Conservation (phyloP, 2,888 invertebrate species). For the Drosophila acutilabella region DNA sequence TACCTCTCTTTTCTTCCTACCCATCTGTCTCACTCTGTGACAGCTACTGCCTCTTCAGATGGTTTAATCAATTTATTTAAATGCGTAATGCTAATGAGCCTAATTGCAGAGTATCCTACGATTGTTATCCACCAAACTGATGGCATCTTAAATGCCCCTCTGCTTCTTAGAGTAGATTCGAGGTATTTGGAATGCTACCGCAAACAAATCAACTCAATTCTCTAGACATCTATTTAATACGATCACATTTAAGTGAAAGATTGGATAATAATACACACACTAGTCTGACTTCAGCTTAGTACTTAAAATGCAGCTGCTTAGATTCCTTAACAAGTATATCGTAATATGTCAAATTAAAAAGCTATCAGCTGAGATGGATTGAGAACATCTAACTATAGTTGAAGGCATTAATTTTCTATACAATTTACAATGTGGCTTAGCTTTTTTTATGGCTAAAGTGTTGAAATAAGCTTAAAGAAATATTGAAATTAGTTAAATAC, state of each 20-base stretch:
- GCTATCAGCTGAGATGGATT: too few relatives aligned
- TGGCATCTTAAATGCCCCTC: conserved; percentile 35
- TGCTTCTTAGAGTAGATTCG: background rate
- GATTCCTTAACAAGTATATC: conserved; percentile 7
- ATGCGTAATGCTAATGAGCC: conserved; percentile 57
- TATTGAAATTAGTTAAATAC: background rate
- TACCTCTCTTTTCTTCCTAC: background rate
- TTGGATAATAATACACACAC: conserved; percentile 7
- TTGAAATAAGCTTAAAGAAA: too few relatives aligned
- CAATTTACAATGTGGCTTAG: background rate
- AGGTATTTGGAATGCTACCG: background rate
- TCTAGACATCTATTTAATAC: background rate
- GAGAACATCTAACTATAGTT: background rate
- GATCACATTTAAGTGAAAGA: background rate
- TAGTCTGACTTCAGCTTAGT: background rate
- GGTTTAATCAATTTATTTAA: conserved; percentile 65
- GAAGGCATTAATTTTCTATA: background rate
- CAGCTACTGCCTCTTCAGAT: conserved; percentile 41
- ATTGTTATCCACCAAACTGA: conserved; percentile 46
- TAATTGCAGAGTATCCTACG: conserved; percentile 48
- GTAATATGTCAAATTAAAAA: background rate
- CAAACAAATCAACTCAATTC: conserved; percentile 13
- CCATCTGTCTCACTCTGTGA: background rate
- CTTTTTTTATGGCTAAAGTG: too few relatives aligned
- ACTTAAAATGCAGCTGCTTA: background rate